Conservation (phyloP, 2,113 vertebrate species). For the human (Homo sapiens) region DNA sequence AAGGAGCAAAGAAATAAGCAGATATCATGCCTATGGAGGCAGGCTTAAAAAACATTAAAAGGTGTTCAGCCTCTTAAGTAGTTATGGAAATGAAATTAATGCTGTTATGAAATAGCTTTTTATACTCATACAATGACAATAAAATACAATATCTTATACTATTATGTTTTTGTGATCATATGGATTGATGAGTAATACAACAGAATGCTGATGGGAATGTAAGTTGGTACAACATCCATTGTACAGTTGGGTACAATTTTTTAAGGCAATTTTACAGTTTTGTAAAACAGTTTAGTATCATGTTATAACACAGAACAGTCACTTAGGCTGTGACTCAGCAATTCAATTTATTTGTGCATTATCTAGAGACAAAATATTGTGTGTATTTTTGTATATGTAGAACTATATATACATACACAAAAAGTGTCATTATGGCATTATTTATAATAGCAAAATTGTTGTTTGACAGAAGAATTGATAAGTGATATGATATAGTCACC, state of each 20-base stretch:
- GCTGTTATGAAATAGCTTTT: neutral
- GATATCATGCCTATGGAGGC: neutral
- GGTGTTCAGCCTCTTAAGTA: neutral
- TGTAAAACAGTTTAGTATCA: neutral
- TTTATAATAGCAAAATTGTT: neutral
- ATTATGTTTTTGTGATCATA: neutral
- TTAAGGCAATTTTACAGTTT: neutral
- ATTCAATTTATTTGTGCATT: neutral
- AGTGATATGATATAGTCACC: neutral
- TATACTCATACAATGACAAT: neutral
- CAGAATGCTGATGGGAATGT: too few species aligned
- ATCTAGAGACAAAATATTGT: neutral
- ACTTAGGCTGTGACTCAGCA: neutral
- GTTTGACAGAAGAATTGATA: neutral
- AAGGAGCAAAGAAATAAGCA: neutral
- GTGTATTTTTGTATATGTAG: neutral
- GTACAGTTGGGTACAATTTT: neutral
- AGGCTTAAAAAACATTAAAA: neutral
- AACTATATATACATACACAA: neutral
- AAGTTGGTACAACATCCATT: neutral
- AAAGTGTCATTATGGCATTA: neutral
- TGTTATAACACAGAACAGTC: neutral
- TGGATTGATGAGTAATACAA: neutral
- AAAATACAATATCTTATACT: too few species aligned
- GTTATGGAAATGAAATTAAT: neutral